phyloP scores from a whole-genome alignment of 2,888 invertebrate genomes.

The Choreutis nemorana region DNA sequence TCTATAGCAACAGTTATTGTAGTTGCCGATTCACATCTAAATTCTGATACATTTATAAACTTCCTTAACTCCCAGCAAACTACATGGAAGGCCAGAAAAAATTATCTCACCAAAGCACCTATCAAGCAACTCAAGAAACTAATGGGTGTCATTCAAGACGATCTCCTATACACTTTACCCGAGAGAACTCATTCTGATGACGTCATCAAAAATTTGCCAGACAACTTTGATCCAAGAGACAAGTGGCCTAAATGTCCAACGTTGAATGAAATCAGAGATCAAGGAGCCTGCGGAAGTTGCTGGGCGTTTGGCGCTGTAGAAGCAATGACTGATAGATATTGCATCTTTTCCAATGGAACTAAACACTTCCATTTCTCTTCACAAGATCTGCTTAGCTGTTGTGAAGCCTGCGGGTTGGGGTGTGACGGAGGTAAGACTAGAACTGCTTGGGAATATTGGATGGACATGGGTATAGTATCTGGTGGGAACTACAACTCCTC shows the following conservation, averaged over 20 bases:
- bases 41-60: too few species aligned
- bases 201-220: too few species aligned
- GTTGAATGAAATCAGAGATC: slow-evolving; percentile 75
- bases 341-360: slow-evolving; percentile 73
- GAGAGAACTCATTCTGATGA: too few species aligned
- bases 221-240: too few species aligned
- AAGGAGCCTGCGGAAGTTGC: slow-evolving; percentile 85
- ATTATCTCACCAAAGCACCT: too few species aligned
- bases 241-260: slow-evolving; percentile 81
- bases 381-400: slow-evolving; percentile 78
- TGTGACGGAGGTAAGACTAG: slow-evolving; percentile 75
- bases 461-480: slow-evolving; percentile 75
- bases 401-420: slow-evolving; percentile 71
- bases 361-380: slow-evolving; percentile 72
- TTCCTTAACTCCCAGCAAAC: too few species aligned
- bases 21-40: too few species aligned
- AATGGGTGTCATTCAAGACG: too few species aligned
- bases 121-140: too few species aligned
- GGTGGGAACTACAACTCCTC: slow-evolving; percentile 75
- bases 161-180: too few species aligned
- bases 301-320: slow-evolving; percentile 86
- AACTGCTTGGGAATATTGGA: slow-evolving; percentile 81
- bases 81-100: too few species aligned
- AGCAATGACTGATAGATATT: slow-evolving; percentile 81
- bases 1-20: too few species aligned